A percentile compares a stretch with the other conserved stretches of the same genome.
These are phyloP conservation scores for Ophonus ardosiacus DNA, from an alignment of 2,888 invertebrate species.

Conservation along the genomic window DNA sequence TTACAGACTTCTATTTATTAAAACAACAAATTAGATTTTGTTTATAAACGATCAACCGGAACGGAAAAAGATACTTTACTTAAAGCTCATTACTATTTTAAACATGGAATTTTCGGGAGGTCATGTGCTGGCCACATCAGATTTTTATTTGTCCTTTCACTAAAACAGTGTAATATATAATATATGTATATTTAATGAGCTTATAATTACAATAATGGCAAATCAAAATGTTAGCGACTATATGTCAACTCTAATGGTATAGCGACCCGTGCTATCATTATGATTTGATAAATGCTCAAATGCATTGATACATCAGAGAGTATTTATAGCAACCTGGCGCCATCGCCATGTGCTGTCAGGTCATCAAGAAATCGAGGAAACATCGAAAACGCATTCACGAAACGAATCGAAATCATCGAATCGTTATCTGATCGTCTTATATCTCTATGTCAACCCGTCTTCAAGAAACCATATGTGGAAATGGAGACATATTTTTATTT, in stretches of 20 bases:
- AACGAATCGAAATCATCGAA: constrained; percentile 38
- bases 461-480: neutral
- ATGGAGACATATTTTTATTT: neutral
- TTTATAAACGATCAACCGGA: no score
- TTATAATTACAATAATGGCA: neutral
- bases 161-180: no score
- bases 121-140: no score
- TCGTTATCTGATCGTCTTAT: constrained; percentile 33
- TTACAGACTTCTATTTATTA: no score
- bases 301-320: constrained; percentile 14
- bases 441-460: neutral
- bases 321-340: constrained; percentile 21
- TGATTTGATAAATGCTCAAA: constrained; percentile 15
- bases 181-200: no score
- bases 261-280: neutral
- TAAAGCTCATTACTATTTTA: no score
- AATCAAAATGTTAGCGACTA: constrained; percentile 6
- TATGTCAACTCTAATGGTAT: neutral
- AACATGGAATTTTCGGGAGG: no score
- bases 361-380: constrained; percentile 34
- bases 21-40: no score
- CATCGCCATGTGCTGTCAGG: constrained; percentile 20
- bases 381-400: constrained; percentile 42
- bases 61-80: no score
- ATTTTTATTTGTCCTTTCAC: no score